Evolutionary conservation across 2,797 vertebrate species (phyloP).

Genomic region (Myotis myotis): DNA sequence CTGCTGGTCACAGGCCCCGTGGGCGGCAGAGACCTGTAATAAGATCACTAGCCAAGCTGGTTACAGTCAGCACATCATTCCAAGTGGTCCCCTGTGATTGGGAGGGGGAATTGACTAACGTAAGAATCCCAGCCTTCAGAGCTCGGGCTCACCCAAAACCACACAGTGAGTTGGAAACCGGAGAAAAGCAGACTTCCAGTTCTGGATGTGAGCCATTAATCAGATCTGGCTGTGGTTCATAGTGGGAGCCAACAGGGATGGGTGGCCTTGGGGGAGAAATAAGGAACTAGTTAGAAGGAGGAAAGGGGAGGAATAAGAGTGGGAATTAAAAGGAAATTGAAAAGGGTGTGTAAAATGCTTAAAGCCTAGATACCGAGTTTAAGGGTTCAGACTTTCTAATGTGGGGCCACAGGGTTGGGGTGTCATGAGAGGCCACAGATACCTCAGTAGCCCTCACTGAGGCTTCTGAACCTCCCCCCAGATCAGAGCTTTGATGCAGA

Average conservation of each 20-base stretch:
- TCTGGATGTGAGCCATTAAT: constrained; percentile 50
- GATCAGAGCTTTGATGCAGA: neutral
- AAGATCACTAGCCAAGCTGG: constrained; percentile 56
- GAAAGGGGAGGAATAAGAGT: neutral
- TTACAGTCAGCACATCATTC: constrained; percentile 49
- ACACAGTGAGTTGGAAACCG: constrained; percentile 52
- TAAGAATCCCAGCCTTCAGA: constrained; percentile 26
- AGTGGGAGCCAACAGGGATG: constrained; percentile 46
- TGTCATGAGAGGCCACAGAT: neutral
- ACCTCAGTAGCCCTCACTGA: neutral
- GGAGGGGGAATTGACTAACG: constrained; percentile 37
- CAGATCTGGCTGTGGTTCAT: constrained; percentile 51
- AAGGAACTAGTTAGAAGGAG: constrained; percentile 24
- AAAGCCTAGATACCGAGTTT: neutral
- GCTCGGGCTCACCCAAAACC: constrained; percentile 34
- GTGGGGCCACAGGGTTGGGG: neutral
- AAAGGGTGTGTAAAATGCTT: neutral
- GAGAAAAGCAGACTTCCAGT: constrained; percentile 53
- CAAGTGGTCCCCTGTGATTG: constrained; percentile 31
- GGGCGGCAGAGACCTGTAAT: constrained; percentile 66
- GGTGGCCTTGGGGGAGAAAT: constrained; percentile 52
- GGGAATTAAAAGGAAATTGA: constrained; percentile 47
- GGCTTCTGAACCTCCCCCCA: neutral
- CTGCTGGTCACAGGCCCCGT: constrained; percentile 53
- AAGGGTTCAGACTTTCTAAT: neutral